A percentile compares a stretch with the other conserved stretches of the same genome.
Evolutionary conservation across 2,797 vertebrate species (phyloP).

Genomic region (Chaetophractus vellerosus): DNA sequence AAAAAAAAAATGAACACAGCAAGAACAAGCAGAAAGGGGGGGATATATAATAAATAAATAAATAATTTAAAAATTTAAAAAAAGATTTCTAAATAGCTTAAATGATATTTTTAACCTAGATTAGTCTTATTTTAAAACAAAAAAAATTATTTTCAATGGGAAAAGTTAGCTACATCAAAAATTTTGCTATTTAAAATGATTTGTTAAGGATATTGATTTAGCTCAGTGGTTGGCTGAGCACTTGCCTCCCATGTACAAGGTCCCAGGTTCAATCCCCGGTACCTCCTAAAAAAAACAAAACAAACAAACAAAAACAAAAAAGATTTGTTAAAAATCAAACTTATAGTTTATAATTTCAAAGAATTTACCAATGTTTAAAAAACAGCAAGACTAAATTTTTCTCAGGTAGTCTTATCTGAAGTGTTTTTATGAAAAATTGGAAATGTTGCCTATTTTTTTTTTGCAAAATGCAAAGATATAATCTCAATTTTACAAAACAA

Average conservation of each 20-base stretch:
- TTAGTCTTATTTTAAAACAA: neutral
- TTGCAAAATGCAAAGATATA: neutral
- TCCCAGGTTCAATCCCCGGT: too few species aligned
- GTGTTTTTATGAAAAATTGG: slow-evolving; percentile 21
- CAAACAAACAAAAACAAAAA: neutral
- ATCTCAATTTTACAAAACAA: slow-evolving; percentile 62
- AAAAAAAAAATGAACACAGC: too few species aligned
- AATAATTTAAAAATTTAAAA: too few species aligned
- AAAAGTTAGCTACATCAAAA: slow-evolving; percentile 43
- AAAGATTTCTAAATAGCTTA: slow-evolving; percentile 31
- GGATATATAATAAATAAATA: too few species aligned
- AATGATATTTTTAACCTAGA: neutral
- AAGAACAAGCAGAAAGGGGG: too few species aligned
- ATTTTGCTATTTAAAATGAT: slow-evolving; percentile 30
- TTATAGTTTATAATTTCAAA: slow-evolving; percentile 35
- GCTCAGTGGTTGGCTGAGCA: too few species aligned
- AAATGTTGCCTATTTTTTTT: neutral
- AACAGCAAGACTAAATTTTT: neutral
- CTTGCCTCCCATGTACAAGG: too few species aligned
- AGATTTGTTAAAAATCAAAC: slow-evolving; percentile 43
- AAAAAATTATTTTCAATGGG: slow-evolving; percentile 49
- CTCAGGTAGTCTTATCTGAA: slow-evolving; percentile 37
- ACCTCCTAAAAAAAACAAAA: too few species aligned
- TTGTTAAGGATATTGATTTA: neutral
- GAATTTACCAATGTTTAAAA: slow-evolving; percentile 15